Percentiles rank a stretch among this genome's conserved stretches.
phyloP scores from a whole-genome alignment of 1,140 invertebrate species.

The Pseudomyrmex pallidus region DNA sequence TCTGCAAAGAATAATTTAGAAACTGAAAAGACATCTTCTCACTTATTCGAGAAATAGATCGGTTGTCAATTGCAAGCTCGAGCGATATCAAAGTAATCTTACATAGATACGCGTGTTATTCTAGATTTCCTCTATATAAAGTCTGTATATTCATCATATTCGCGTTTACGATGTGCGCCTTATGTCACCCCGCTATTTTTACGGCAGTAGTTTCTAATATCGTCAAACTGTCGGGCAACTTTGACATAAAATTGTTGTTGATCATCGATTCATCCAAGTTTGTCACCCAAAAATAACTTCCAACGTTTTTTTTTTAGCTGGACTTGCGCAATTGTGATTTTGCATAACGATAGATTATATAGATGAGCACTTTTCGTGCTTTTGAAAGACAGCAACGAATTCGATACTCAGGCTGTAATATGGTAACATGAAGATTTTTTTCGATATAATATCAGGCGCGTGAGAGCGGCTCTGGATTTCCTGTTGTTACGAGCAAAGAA shows the following conservation, averaged over 20 bases:
- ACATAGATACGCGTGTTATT: conserved; percentile 4
- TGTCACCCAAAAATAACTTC: conserved; percentile 5
- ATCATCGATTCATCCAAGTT: conserved; percentile 23
- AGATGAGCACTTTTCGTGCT: conserved; percentile 26
- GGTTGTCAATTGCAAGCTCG: not conserved
- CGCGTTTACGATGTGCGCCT: not conserved
- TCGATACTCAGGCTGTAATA: conserved; percentile 38
- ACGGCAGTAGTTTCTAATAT: conserved; percentile 30
- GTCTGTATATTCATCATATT: not conserved
- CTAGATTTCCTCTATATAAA: not conserved
- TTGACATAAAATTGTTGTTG: conserved; percentile 22
- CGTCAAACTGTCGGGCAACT: conserved; percentile 28
- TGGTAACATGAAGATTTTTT: conserved; percentile 36
- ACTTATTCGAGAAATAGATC: not conserved
- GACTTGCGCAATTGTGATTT: no score
- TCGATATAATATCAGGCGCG: conserved; percentile 30
- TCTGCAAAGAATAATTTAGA: conserved; percentile 10
- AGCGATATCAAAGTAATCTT: not conserved
- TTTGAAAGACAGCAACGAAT: not conserved
- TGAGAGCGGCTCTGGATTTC: not conserved
- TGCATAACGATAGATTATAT: no score
- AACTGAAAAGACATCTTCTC: not conserved
- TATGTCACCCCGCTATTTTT: not conserved
- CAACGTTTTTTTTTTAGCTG: not conserved
- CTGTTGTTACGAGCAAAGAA: conserved; percentile 30